Conservation (phyloP, 2,888 invertebrate genomes). For the Phyllotreta cruciferae region DNA sequence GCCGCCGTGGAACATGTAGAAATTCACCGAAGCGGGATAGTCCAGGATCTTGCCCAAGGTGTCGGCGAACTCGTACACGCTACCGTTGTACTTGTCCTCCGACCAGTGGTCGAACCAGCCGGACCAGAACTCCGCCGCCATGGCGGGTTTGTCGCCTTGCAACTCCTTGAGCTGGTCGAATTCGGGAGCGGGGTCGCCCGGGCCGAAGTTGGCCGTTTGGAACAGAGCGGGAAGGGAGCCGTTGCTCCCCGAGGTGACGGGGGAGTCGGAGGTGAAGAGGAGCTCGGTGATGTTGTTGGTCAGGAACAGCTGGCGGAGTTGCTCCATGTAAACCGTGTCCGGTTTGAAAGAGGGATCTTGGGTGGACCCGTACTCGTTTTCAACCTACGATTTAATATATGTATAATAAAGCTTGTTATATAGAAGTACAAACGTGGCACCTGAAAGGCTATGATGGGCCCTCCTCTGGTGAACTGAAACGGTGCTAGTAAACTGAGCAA, state of each 20-base stretch:
- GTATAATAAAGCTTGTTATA: not conserved
- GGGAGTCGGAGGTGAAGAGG: constrained; percentile 63
- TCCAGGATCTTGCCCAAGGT: constrained; percentile 41
- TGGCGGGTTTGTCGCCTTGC: constrained; percentile 62
- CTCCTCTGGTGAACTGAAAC: constrained; percentile 74
- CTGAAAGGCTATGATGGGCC: constrained; percentile 86
- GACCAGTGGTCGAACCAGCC: constrained; percentile 69
- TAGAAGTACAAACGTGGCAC: constrained; percentile 42
- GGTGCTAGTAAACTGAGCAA: constrained; percentile 62
- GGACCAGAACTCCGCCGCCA: constrained; percentile 66
- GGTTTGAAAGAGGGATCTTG: constrained; percentile 36
- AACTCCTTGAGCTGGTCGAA: constrained; percentile 56
- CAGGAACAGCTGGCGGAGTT: constrained; percentile 55
- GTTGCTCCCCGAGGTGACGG: constrained; percentile 39
- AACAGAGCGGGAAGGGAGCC: constrained; percentile 47
- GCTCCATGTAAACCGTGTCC: constrained; percentile 57
- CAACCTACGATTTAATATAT: constrained; percentile 59
- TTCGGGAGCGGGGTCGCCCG: constrained; percentile 56
- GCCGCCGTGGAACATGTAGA: constrained; percentile 94
- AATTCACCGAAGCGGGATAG: constrained; percentile 72
- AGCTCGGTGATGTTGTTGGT: constrained; percentile 59
- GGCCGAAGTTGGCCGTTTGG: constrained; percentile 60
- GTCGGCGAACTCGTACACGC: constrained; percentile 37
- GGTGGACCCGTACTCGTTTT: constrained; percentile 68
- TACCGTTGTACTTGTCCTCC: constrained; percentile 48